Conservation (phyloP, 1,140 invertebrate genomes). For the Pseudachorutes palmiensis region DNA sequence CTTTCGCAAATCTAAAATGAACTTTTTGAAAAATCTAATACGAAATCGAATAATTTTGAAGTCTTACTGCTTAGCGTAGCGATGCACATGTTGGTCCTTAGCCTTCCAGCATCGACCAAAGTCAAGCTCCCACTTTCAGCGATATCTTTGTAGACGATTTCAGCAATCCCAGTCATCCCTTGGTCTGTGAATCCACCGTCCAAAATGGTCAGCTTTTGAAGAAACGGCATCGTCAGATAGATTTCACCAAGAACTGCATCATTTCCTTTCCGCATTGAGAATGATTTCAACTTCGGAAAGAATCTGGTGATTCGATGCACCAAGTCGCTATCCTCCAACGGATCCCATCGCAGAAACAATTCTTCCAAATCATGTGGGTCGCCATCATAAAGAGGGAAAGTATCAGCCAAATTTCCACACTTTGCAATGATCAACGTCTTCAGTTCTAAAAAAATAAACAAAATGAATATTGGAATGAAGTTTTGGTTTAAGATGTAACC, state of each 20-base stretch:
- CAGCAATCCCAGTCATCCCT: background rate
- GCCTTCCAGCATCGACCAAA: background rate
- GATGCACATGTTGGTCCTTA: background rate
- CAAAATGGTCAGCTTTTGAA: background rate
- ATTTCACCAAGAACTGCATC: background rate
- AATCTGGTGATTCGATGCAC: background rate
- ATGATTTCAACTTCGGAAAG: background rate
- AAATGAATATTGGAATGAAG: background rate
- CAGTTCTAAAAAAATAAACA: background rate
- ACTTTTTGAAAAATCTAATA: too few species aligned
- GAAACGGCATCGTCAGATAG: conserved; percentile 1
- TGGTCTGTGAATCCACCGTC: background rate
- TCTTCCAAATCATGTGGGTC: background rate
- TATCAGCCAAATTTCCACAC: background rate
- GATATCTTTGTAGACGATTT: conserved; percentile 1
- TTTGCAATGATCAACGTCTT: background rate
- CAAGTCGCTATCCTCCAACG: background rate
- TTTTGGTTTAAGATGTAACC: background rate
- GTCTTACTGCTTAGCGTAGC: background rate
- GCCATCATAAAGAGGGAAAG: background rate
- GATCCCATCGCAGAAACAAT: background rate
- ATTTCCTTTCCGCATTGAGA: conserved; percentile 4
- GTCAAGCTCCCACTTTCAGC: background rate
- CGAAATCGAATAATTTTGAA: background rate
- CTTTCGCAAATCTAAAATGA: conserved; percentile 8